phyloP scores from a whole-genome alignment of 2,797 vertebrate species.

The Spheniscus humboldti region DNA sequence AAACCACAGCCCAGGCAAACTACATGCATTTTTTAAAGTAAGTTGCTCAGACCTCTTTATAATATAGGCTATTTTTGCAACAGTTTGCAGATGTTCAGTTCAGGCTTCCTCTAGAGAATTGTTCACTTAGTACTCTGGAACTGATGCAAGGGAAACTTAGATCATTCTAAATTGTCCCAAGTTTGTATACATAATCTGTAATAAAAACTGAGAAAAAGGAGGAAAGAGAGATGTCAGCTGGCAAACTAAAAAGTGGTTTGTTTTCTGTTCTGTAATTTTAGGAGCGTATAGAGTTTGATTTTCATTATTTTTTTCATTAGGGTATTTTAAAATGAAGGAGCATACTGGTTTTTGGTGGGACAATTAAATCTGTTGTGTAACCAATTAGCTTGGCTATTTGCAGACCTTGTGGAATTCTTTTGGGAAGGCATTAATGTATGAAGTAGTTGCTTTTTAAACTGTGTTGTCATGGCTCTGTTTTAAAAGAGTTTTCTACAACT shows the following conservation, averaged over 20 bases:
- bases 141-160: conserved; percentile 14
- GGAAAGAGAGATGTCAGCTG: neutral
- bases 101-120: neutral
- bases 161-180: conserved; percentile 1
- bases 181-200: conserved; percentile 1
- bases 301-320: neutral
- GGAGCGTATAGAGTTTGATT: neutral
- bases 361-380: neutral
- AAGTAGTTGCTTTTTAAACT: neutral
- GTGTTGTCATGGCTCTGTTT: neutral
- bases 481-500: neutral
- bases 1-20: neutral
- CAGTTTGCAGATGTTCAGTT: conserved; percentile 27
- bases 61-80: neutral
- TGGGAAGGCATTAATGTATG: neutral
- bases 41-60: neutral
- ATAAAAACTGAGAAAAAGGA: neutral
- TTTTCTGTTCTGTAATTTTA: neutral
- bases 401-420: neutral
- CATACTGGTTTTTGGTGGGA: accelerated
- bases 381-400: neutral
- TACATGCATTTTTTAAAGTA: neutral
- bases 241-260: neutral
- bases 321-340: neutral
- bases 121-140: conserved; percentile 29